phyloP scores from a whole-genome alignment of 2,113 vertebrate genomes.

The Tachysurus fulvidraco region DNA sequence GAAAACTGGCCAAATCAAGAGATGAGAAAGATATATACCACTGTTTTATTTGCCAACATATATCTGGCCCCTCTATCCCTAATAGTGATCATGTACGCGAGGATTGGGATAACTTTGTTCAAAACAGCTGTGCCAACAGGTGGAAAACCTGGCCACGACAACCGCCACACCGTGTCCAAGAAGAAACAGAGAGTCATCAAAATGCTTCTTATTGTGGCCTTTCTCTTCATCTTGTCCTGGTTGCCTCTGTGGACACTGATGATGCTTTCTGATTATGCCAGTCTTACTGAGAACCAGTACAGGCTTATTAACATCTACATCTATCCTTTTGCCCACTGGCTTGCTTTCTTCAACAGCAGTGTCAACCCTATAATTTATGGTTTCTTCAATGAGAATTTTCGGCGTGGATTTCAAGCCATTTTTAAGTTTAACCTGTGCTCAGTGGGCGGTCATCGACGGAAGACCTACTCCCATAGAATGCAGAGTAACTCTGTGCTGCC shows the following conservation, averaged over 20 bases:
- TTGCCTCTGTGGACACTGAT: conserved; percentile 90
- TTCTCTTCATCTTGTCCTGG: conserved; percentile 91
- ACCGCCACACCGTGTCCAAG: conserved; percentile 73
- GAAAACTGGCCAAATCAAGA: conserved; percentile 87
- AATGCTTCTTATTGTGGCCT: conserved; percentile 84
- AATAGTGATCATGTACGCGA: conserved; percentile 84
- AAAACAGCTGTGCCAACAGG: conserved; percentile 61
- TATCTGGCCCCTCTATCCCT: conserved; percentile 86
- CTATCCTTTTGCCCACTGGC: conserved; percentile 91
- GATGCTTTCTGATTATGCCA: conserved; percentile 89
- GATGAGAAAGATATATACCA: conserved; percentile 91
- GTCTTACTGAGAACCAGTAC: conserved; percentile 75
- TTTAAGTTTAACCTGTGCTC: conserved; percentile 80
- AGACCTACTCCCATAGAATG: conserved; percentile 67
- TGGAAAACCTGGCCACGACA: conserved; percentile 71
- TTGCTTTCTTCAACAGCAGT: conserved; percentile 93
- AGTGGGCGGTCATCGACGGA: conserved; percentile 58
- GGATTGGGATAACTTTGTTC: conserved; percentile 82
- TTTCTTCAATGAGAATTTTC: conserved; percentile 90
- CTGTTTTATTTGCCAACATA: conserved; percentile 86
- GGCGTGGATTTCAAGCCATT: conserved; percentile 79
- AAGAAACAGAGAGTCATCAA: conserved; percentile 86
- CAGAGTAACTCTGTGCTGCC: conserved; percentile 75
- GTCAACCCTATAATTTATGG: conserved; percentile 91
- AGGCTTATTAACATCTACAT: conserved; percentile 86